Evolutionary conservation across 2,888 invertebrate species (phyloP).

Genomic region (Ellobium chinense): DNA sequence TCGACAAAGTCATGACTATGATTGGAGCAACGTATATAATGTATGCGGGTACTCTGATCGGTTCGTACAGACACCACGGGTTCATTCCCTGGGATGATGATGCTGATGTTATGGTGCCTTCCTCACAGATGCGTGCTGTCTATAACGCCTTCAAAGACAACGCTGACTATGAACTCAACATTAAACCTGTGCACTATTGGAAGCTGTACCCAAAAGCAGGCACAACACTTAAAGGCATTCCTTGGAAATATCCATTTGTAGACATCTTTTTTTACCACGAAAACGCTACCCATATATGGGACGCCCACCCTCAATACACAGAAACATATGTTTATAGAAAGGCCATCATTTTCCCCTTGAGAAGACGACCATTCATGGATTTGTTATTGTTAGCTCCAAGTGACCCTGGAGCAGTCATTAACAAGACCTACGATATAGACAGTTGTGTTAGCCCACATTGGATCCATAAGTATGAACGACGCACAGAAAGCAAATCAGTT

Average conservation of each 20-base stretch:
- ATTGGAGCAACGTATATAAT: constrained; percentile 6
- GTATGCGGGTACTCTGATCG: constrained; percentile 37
- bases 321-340: constrained; percentile 41
- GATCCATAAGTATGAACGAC: constrained; percentile 47
- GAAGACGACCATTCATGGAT: constrained; percentile 49
- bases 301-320: constrained; percentile 38
- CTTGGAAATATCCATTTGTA: constrained; percentile 56
- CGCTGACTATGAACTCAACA: background rate
- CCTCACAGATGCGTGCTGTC: background rate
- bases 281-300: constrained; percentile 56
- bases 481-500: constrained; percentile 1
- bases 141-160: background rate
- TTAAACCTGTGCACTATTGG: background rate
- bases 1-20: constrained; percentile 15
- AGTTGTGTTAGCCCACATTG: constrained; percentile 46
- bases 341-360: constrained; percentile 50
- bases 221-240: background rate
- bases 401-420: constrained; percentile 46
- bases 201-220: constrained; percentile 3
- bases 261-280: constrained; percentile 56
- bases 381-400: constrained; percentile 51
- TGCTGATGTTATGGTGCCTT: constrained; percentile 25
- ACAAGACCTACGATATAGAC: constrained; percentile 36
- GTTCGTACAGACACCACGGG: constrained; percentile 41
- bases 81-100: constrained; percentile 44